These are phyloP conservation scores for Misgurnus mizolepis DNA, from an alignment of 2,113 vertebrate genomes.

Conservation along the genomic window DNA sequence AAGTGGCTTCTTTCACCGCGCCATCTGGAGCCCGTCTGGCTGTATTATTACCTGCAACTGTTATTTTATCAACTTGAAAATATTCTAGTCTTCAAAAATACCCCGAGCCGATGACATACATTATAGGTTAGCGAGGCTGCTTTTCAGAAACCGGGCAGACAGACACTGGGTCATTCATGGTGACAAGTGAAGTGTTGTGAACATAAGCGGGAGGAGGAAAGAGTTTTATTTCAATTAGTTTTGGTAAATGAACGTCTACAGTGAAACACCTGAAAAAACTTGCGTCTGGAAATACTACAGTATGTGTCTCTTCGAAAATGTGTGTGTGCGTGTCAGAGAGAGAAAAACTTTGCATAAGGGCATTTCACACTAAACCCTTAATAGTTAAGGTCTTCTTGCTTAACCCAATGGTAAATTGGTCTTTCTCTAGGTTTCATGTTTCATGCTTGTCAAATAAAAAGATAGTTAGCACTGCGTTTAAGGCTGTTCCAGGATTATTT, in stretches of 20 bases:
- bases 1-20: slow-evolving; percentile 29
- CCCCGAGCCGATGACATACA: slow-evolving; percentile 24
- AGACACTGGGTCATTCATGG: slow-evolving; percentile 43
- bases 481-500: too few relatives aligned
- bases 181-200: slow-evolving; percentile 41
- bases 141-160: slow-evolving; percentile 15
- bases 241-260: slow-evolving; percentile 27
- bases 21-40: slow-evolving; percentile 37
- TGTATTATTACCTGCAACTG: slow-evolving; percentile 35
- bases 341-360: not conserved
- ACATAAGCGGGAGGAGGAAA: slow-evolving; percentile 21
- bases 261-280: slow-evolving; percentile 34
- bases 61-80: slow-evolving; percentile 45
- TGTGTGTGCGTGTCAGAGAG: not conserved
- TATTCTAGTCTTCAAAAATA: slow-evolving; percentile 40
- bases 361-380: too few relatives aligned
- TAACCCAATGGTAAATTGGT: too few relatives aligned
- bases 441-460: too few relatives aligned
- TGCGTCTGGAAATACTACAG: slow-evolving; percentile 25
- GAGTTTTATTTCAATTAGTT: slow-evolving; percentile 44
- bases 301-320: not conserved
- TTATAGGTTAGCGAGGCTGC: slow-evolving; percentile 18
- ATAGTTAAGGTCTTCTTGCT: too few relatives aligned
- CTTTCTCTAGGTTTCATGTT: too few relatives aligned
- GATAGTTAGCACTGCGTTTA: too few relatives aligned